Conservation (phyloP, 1,140 invertebrate genomes). For the Daktulosphaira vitifoliae region DNA sequence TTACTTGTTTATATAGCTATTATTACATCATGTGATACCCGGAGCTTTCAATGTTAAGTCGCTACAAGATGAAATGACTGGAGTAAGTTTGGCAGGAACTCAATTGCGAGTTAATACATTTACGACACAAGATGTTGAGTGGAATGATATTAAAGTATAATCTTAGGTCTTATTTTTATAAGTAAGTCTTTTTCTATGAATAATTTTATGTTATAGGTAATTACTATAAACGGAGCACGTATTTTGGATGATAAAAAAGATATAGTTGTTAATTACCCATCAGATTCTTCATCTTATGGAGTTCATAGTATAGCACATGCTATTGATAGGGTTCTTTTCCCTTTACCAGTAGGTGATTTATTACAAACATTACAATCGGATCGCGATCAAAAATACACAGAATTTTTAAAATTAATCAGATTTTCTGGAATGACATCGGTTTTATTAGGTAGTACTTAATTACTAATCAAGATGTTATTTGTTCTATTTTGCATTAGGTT, state of each 20-base stretch:
- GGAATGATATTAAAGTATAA: slow-evolving; percentile 70
- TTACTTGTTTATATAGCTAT: slow-evolving; percentile 48
- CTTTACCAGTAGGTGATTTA: slow-evolving; percentile 70
- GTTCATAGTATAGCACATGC: slow-evolving; percentile 77
- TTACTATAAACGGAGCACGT: slow-evolving; percentile 73
- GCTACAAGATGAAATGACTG: slow-evolving; percentile 78
- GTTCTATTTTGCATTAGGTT: too few relatives aligned
- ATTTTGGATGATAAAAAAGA: slow-evolving; percentile 62
- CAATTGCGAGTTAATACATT: slow-evolving; percentile 75
- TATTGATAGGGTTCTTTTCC: slow-evolving; percentile 79
- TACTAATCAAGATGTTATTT: background rate
- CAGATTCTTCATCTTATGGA: slow-evolving; percentile 44
- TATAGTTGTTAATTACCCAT: background rate
- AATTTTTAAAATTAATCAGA: slow-evolving; percentile 64
- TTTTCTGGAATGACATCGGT: slow-evolving; percentile 63
- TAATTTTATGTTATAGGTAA: slow-evolving; percentile 47
- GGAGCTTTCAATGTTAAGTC: slow-evolving; percentile 65
- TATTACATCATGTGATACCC: slow-evolving; percentile 74
- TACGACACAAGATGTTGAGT: slow-evolving; percentile 72
- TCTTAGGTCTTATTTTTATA: too few relatives aligned
- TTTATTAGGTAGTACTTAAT: slow-evolving; percentile 51
- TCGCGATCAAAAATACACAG: slow-evolving; percentile 65
- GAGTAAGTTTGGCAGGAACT: slow-evolving; percentile 72
- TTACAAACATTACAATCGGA: slow-evolving; percentile 72
- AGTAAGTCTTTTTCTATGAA: too few relatives aligned